phyloP scores from a whole-genome alignment of 2,888 invertebrate species.

The Teinopalpus imperialis region DNA sequence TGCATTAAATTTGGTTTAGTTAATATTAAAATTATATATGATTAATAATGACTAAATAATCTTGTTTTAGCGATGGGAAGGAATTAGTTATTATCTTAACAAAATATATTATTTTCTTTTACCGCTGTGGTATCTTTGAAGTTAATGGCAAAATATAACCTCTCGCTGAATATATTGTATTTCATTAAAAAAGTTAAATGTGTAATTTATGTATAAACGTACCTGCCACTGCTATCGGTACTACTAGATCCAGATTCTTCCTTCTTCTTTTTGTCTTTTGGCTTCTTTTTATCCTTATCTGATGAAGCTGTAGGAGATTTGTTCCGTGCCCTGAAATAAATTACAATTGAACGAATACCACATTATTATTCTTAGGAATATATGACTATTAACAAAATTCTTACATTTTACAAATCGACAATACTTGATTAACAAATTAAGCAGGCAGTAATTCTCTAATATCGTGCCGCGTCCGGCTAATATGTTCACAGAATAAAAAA shows the following conservation, averaged over 20 bases:
- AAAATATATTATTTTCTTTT: too few species aligned
- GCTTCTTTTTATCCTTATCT: slow-evolving; percentile 88
- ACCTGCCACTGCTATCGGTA: slow-evolving; percentile 90
- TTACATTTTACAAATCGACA: slow-evolving; percentile 5
- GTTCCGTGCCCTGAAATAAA: slow-evolving; percentile 86
- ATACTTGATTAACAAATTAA: too few species aligned
- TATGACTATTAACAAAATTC: background rate
- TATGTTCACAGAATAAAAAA: background rate
- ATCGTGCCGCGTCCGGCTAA: slow-evolving; percentile 1
- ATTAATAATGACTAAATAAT: too few species aligned
- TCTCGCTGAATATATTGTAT: slow-evolving; percentile 28
- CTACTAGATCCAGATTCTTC: slow-evolving; percentile 89
- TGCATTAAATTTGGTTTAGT: too few species aligned
- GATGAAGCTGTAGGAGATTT: slow-evolving; percentile 86
- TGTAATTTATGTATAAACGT: slow-evolving; percentile 10
- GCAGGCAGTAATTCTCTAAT: slow-evolving; percentile 1
- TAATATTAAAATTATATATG: too few species aligned
- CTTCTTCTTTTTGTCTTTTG: slow-evolving; percentile 84
- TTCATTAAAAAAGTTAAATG: slow-evolving; percentile 9
- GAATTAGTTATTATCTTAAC: too few species aligned
- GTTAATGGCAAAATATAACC: slow-evolving; percentile 30
- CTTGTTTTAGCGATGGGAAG: too few species aligned
- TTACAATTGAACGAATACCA: slow-evolving; percentile 8
- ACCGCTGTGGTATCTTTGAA: too few species aligned
- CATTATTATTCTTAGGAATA: too few species aligned